Conservation (phyloP, 2,113 vertebrate genomes). For the Gavia stellata region DNA sequence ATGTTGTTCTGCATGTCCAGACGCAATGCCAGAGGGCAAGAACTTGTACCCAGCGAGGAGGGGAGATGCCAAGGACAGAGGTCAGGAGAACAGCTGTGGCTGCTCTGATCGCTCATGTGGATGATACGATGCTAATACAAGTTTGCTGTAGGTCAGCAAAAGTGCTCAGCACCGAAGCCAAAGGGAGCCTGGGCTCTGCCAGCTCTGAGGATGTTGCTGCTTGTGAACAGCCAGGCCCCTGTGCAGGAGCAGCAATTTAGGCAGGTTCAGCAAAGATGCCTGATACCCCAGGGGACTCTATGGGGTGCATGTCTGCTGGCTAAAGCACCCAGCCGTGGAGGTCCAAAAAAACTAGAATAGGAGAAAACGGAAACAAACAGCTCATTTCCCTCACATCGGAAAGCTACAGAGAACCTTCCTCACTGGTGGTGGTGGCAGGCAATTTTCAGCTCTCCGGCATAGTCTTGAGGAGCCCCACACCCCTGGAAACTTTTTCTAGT, state of each 20-base stretch:
- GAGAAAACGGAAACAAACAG: not conserved
- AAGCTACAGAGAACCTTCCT: not conserved
- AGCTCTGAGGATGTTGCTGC: not conserved
- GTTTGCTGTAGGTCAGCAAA: not conserved
- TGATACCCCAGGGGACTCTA: not conserved
- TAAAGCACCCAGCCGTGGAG: not conserved
- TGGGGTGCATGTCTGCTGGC: not conserved
- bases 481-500: not conserved
- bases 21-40: not conserved
- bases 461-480: not conserved
- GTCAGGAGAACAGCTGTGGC: conserved; percentile 30
- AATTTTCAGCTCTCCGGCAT: not conserved
- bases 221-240: not conserved
- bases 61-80: conserved; percentile 4
- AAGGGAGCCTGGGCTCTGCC: not conserved
- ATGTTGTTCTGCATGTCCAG: not conserved
- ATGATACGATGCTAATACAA: not conserved
- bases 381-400: not conserved
- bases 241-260: not conserved
- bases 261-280: not conserved
- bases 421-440: not conserved
- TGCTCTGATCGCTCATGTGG: not conserved
- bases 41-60: not conserved
- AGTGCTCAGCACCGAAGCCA: not conserved
- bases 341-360: accelerated